Percentiles rank a stretch among this genome's conserved stretches.
Conservation (phyloP, 2,888 invertebrate species). For the Aromia moschata region DNA sequence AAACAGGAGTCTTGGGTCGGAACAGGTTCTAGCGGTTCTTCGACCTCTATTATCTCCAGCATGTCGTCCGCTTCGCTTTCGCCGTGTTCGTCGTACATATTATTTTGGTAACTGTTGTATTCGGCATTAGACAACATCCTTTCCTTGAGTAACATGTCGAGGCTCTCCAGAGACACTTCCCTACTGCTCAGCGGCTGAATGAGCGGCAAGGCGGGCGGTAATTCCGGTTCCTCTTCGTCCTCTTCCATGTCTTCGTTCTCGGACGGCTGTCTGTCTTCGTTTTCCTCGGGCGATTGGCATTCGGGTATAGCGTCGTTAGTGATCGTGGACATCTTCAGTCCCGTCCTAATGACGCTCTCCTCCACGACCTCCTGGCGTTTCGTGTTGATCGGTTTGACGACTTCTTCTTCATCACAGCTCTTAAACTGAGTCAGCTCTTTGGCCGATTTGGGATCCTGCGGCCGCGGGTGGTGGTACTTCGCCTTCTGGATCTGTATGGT, state of each 20-base stretch:
- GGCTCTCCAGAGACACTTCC: conserved; percentile 84
- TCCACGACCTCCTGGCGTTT: conserved; percentile 68
- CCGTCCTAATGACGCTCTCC: conserved; percentile 70
- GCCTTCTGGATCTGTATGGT: conserved; percentile 81
- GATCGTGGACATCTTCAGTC: conserved; percentile 62
- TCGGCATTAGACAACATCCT: conserved; percentile 66
- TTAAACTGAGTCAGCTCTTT: conserved; percentile 73
- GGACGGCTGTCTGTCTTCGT: conserved; percentile 33
- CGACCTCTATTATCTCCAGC: conserved; percentile 80
- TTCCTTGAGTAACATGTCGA: conserved; percentile 80
- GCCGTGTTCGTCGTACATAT: conserved; percentile 66
- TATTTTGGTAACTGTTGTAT: conserved; percentile 58
- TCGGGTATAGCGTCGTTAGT: conserved; percentile 55
- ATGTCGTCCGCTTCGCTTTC: conserved; percentile 76
- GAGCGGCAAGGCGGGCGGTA: conserved; percentile 82
- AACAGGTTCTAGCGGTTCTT: conserved; percentile 82
- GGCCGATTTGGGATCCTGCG: conserved; percentile 57
- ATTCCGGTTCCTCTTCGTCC: conserved; percentile 81
- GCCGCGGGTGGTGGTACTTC: conserved; percentile 54
- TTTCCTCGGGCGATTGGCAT: conserved; percentile 55
- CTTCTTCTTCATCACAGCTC: conserved; percentile 65
- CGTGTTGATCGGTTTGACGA: conserved; percentile 63
- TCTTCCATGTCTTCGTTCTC: conserved; percentile 70
- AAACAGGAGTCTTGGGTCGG: conserved; percentile 88
- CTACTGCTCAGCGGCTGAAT: conserved; percentile 82